Conservation (phyloP, 1,140 invertebrate genomes). For the Polypedilum pembai region DNA sequence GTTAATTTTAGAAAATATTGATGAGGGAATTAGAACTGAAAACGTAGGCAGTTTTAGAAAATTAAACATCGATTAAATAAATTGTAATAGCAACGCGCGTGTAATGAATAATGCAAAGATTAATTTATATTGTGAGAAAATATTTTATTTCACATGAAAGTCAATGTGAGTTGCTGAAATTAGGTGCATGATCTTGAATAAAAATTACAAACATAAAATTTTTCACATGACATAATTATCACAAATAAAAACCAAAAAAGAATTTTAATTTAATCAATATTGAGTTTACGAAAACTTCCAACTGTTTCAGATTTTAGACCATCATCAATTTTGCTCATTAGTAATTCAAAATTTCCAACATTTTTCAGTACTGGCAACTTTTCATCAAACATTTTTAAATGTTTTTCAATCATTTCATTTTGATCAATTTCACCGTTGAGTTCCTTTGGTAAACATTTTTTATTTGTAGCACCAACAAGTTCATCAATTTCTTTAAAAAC, state of each 20-base stretch:
- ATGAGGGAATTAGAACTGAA: background rate
- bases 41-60: background rate
- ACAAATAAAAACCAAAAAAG: too few relatives aligned
- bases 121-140: too few relatives aligned
- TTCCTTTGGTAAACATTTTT: background rate
- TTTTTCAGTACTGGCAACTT: background rate
- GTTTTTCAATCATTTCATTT: background rate
- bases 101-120: too few relatives aligned
- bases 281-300: background rate
- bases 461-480: background rate
- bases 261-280: conserved; percentile 8
- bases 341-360: background rate
- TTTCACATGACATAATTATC: too few relatives aligned
- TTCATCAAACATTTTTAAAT: background rate
- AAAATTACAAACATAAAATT: too few relatives aligned
- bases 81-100: too few relatives aligned
- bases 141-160: too few relatives aligned
- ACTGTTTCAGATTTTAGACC: background rate
- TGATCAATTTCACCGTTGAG: background rate
- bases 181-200: too few relatives aligned
- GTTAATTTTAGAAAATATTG: background rate
- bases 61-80: background rate
- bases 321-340: background rate
- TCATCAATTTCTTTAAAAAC: background rate
- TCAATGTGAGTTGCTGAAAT: too few relatives aligned